These are phyloP conservation scores for Drosophila sp. DNA, from an alignment of 1,140 invertebrate genomes.

Conservation along the genomic window DNA sequence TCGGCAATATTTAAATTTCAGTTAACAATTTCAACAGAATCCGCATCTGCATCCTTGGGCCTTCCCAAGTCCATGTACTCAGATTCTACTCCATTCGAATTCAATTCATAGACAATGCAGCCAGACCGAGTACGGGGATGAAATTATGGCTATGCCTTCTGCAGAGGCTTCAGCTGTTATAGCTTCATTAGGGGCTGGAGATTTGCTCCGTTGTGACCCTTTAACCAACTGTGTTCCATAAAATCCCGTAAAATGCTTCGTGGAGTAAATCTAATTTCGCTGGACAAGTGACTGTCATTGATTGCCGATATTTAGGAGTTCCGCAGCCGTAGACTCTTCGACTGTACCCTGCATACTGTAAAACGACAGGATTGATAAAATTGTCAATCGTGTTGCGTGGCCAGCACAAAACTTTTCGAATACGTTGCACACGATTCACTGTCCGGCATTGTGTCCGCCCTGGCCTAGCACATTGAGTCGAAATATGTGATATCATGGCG, in stretches of 20 bases:
- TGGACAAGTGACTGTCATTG: conserved; percentile 77
- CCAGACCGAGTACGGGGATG: conserved; percentile 48
- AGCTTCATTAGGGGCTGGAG: conserved; percentile 21
- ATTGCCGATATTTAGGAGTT: conserved; percentile 65
- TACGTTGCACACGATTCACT: conserved; percentile 49
- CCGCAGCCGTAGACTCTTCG: conserved; percentile 20
- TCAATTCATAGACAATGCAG: conserved; percentile 69
- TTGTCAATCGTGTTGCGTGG: conserved; percentile 72
- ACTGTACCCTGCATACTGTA: not conserved
- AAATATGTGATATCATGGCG: too few relatives aligned
- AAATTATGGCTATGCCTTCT: conserved; percentile 63
- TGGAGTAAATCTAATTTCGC: conserved; percentile 74
- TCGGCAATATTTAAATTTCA: too few relatives aligned
- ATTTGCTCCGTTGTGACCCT: not conserved
- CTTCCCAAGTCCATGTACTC: too few relatives aligned
- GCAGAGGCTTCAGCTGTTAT: conserved; percentile 57
- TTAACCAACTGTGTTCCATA: not conserved
- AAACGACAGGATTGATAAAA: conserved; percentile 58
- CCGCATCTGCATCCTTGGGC: too few relatives aligned
- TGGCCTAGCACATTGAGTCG: not conserved
- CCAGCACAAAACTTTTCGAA: conserved; percentile 61
- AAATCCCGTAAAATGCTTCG: conserved; percentile 59
- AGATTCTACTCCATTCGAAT: conserved; percentile 36
- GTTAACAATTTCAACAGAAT: too few relatives aligned
- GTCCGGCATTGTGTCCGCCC: not conserved